A percentile compares a stretch with the other conserved stretches of the same genome.
These are phyloP conservation scores for Diadophis punctatus DNA, from an alignment of 2,113 vertebrate species.

Conservation along the genomic window DNA sequence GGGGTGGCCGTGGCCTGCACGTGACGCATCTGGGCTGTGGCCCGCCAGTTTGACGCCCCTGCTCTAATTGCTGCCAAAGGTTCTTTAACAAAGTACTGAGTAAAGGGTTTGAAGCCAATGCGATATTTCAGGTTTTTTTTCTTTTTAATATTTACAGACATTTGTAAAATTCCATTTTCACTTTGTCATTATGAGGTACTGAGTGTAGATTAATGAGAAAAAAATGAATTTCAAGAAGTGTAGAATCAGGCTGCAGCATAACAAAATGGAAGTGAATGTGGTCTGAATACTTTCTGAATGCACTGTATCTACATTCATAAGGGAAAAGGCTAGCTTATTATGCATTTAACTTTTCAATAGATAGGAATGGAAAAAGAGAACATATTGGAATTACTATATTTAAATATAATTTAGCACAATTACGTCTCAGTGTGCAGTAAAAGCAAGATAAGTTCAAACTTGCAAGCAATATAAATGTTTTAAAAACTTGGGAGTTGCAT, in stretches of 20 bases:
- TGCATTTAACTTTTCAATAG: not conserved
- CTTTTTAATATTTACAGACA: not conserved
- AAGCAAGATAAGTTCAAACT: not conserved
- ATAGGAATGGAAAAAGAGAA: not conserved
- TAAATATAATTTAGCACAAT: not conserved
- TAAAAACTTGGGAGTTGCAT: slow-evolving; percentile 30
- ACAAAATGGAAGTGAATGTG: not conserved
- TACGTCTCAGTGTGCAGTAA: not conserved
- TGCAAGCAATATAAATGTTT: not conserved
- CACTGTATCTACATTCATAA: not conserved
- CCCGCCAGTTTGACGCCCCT: too few relatives aligned
- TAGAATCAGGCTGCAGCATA: not conserved
- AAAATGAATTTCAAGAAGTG: not conserved
- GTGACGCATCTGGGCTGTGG: too few relatives aligned
- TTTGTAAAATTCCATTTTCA: not conserved
- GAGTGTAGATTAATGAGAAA: not conserved
- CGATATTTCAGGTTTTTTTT: not conserved
- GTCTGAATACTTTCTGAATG: not conserved
- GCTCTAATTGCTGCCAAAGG: not conserved
- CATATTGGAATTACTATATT: not conserved
- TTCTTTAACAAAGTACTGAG: not conserved
- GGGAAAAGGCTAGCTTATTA: not conserved
- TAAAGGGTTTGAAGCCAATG: not conserved
- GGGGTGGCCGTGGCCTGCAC: too few relatives aligned
- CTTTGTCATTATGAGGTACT: not conserved